Conservation (phyloP, 2,113 vertebrate species). For the Lampris incognitus region DNA sequence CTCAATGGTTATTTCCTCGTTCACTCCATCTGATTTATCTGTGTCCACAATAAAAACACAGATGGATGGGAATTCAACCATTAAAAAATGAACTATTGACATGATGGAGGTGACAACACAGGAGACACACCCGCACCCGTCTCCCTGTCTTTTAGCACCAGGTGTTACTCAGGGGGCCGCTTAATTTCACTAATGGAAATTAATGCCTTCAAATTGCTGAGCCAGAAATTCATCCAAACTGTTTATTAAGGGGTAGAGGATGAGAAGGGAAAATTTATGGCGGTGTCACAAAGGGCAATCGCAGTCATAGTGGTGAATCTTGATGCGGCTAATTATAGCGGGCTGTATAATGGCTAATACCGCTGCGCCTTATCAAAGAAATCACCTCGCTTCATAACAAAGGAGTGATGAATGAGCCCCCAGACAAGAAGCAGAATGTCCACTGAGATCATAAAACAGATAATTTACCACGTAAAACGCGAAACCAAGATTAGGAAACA, state of each 20-base stretch:
- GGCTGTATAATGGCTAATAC: constrained; percentile 50
- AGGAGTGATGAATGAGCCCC: constrained; percentile 39
- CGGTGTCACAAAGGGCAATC: constrained; percentile 73
- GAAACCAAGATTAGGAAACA: constrained; percentile 33
- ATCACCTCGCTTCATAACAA: constrained; percentile 40
- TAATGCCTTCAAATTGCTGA: constrained; percentile 77
- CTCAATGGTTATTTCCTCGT: neutral
- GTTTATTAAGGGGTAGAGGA: constrained; percentile 76
- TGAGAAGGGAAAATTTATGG: constrained; percentile 75
- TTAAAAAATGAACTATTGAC: neutral
- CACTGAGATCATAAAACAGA: constrained; percentile 20
- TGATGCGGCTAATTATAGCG: constrained; percentile 72
- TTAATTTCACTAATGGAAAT: constrained; percentile 79
- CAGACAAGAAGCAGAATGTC: constrained; percentile 14
- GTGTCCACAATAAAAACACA: neutral
- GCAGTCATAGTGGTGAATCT: constrained; percentile 62
- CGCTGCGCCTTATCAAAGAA: constrained; percentile 54
- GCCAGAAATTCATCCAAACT: constrained; percentile 79
- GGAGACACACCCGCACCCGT: constrained; percentile 2
- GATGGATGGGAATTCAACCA: neutral
- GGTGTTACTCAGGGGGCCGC: constrained; percentile 70
- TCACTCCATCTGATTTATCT: neutral
- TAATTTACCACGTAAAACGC: constrained; percentile 26
- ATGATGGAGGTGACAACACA: neutral
- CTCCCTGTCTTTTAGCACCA: constrained; percentile 61